Evolutionary conservation across 2,797 vertebrate species (phyloP), one percentile per base, ranked within the genome.

Genomic region (Trichosurus vulpecula): DNA sequence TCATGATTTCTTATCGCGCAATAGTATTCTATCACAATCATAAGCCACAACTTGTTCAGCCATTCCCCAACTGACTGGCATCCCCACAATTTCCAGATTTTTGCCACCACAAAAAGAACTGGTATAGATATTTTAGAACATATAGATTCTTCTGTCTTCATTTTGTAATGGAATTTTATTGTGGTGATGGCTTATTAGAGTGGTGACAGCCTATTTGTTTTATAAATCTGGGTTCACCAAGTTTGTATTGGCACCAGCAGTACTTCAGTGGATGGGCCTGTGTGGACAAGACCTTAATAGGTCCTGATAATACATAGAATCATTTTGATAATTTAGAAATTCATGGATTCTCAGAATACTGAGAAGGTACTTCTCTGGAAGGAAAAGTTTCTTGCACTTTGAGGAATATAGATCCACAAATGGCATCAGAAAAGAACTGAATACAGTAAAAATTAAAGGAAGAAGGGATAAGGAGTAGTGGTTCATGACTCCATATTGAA

Each of bases 141-240:
- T 66, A 35, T 66, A 35, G 4, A 57, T 57, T 10, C 31, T 58
- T 53, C 35, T 87, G 89, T 81, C 27, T 55, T 52, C 54, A 6
- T 35, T 47, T 53, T 94, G 96, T 94, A 92, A 93, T 96, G 96
- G 93, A 94, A 94, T 97, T 95, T 95, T 93, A 90, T 94, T 97
- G 92, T 91, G 51, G 90, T 90, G 92, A n/a, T n/a, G n/a, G n/a
- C n/a, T 95, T 47, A 4, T 93, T 95, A 90, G 96, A 93, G 16
- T 94, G 96, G 94, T 93, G 94, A 74, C 6, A 2, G n/a, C 16
- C 35, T 74, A 41, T 95, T 96, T 96, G 96, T 94, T 95, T 95
- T 81, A 81, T 91, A 94, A 97, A 91, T 51, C 93, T 97, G 52
- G 92, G 91, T 96, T n/a, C 35, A 19, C 61, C 16, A 41, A 8